Conservation (phyloP, 2,113 vertebrate species). For the Harpagus bidentatus region DNA sequence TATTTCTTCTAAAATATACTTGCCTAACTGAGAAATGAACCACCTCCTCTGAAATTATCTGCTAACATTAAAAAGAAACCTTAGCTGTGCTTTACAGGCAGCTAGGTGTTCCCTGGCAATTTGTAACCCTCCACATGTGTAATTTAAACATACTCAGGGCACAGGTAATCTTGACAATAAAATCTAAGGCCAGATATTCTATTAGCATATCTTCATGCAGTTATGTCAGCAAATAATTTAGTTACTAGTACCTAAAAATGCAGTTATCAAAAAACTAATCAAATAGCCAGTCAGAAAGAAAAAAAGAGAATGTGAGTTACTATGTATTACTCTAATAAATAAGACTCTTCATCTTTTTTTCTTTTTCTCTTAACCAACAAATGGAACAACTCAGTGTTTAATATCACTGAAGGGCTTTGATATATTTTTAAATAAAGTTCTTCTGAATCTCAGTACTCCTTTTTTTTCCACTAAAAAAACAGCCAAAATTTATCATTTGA, state of each 20-base stretch:
- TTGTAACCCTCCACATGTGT: not conserved
- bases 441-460: not conserved
- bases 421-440: not conserved
- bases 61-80: not conserved
- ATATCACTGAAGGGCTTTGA: not conserved
- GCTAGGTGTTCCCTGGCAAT: not conserved
- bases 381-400: not conserved
- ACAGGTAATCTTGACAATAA: not conserved
- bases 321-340: not conserved
- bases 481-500: not conserved
- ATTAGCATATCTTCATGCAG: not conserved
- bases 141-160: not conserved
- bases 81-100: not conserved
- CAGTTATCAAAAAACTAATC: not conserved
- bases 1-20: not conserved
- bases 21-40: not conserved
- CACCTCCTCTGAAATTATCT: not conserved
- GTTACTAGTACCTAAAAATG: not conserved
- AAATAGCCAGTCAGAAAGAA: not conserved
- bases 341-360: not conserved
- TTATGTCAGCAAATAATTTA: not conserved
- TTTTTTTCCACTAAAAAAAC: not conserved
- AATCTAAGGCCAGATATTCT: conserved; percentile 4
- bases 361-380: not conserved
- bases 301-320: not conserved